Percentiles rank a stretch among this genome's conserved stretches.
phyloP scores from a whole-genome alignment of 2,797 vertebrate genomes.

The Sphenopsis melanotis region DNA sequence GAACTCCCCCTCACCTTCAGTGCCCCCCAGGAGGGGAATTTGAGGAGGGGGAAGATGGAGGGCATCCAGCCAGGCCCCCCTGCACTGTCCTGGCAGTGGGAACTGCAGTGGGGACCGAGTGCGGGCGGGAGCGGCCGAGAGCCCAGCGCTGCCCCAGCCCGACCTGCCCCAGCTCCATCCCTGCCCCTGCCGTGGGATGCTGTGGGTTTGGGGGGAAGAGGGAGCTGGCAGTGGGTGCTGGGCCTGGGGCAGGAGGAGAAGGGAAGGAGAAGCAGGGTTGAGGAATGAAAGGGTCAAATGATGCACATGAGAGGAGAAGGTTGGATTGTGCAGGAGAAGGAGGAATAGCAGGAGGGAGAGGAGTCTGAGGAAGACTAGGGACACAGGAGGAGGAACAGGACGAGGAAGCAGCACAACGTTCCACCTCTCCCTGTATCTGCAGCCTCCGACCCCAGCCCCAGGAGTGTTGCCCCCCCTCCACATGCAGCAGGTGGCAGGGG shows the following conservation, averaged over 20 bases:
- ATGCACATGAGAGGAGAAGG: too few relatives aligned
- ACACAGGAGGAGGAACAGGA: background rate
- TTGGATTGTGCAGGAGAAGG: background rate
- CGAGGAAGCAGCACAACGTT: background rate
- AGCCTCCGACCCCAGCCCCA: background rate
- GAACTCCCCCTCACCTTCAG: too few relatives aligned
- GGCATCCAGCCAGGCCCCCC: background rate
- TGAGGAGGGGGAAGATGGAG: background rate
- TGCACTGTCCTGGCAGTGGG: background rate
- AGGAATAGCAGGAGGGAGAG: background rate
- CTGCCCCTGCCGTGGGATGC: background rate
- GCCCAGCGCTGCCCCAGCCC: background rate
- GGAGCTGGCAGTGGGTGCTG: background rate
- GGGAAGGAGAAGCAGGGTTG: background rate
- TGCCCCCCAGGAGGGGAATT: background rate
- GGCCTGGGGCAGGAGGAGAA: background rate
- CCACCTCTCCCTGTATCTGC: background rate
- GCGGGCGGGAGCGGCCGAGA: background rate
- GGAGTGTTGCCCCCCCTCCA: accelerated
- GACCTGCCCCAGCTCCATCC: background rate
- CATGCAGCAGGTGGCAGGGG: too few relatives aligned
- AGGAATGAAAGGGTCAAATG: background rate
- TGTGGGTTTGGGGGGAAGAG: too few relatives aligned
- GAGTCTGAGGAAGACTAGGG: background rate
- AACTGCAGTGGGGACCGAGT: background rate